Base-by-base conservation (phyloP, 2,113 vertebrate genomes). In the Dryoscopus gambensis region DNA sequence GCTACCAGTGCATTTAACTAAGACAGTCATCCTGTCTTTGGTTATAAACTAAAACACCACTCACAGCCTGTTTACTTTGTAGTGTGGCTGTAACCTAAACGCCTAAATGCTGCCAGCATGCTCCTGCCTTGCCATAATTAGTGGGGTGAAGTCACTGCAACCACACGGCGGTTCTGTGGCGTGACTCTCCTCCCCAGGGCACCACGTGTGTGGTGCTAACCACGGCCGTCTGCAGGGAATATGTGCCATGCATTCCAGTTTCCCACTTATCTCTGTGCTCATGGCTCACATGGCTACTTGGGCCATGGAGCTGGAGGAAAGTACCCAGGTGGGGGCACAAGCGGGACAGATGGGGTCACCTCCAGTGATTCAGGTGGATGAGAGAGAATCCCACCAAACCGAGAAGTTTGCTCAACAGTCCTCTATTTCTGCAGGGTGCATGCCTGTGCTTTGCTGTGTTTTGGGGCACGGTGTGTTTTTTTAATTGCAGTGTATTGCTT, bases 71-170 rank as follows among this genome's bases (percentile, higher is more conserved):
- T 89, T 91, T 95, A 67, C 84, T 96, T 64, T 89, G 84, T 39
- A 89, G 65, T 30, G 74, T 94, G 84, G 57, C 35, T 94, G 53
- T 50, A 97, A 82, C 78, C 56, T 84, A 94, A 96, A 59, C 63
- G 57, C 39, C 57, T 79, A 87, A 90, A 82, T 11, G 49, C 90
- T 85, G 68, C 84, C 92, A 87, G 30, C 23, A 35, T 40, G 56
- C 60, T 96, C 62, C 65, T 84, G 65, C 74, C 69, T 93, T 44
- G 37, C 44, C 5, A 3, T 49, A 90, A 87, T 94, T 82, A 93
- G 70, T 5, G 1, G 90, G 57, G 22, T 85, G 87, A 87, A 85
- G 82, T 91, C 74, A 65, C 46, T 73, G 62, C 70, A 80, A 76
- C 85, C 92, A 42, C 44, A 47, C 0, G 0, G 47, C 1, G 1